Evolutionary conservation across 2,113 vertebrate genomes (phyloP).

Genomic region (Centropus unirufus): DNA sequence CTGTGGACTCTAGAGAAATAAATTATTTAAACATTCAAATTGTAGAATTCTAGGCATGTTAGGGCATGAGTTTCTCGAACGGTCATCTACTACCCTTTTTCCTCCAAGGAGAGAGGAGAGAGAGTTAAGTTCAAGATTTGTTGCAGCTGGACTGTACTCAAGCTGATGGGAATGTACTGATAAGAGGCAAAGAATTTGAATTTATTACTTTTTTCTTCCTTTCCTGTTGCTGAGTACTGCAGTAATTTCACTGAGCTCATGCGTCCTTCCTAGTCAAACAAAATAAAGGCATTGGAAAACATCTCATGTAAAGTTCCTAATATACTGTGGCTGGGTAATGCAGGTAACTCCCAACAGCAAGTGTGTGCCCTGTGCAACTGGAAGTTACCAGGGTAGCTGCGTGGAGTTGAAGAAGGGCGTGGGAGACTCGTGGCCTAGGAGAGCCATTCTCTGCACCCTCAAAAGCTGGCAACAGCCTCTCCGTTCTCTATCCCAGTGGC

Average conservation of each 20-base stretch:
- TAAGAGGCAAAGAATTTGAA: conserved; percentile 66
- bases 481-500: neutral
- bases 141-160: conserved; percentile 64
- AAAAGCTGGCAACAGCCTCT: neutral
- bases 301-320: neutral
- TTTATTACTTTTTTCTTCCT: conserved; percentile 54
- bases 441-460: neutral
- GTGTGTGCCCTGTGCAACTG: neutral
- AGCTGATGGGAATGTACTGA: conserved; percentile 68
- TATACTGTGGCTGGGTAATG: neutral
- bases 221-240: conserved; percentile 46
- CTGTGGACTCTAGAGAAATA: neutral
- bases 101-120: conserved; percentile 13
- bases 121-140: conserved; percentile 62
- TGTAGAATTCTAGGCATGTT: neutral
- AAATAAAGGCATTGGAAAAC: conserved; percentile 1
- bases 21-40: neutral
- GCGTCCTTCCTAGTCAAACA: neutral
- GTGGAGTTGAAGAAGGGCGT: neutral
- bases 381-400: neutral
- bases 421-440: neutral
- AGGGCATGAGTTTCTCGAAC: neutral
- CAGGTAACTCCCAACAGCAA: neutral
- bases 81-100: neutral
- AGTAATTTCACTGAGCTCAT: conserved; percentile 43